Conservation (phyloP, 1,140 invertebrate species). For the Homarus americanus region DNA sequence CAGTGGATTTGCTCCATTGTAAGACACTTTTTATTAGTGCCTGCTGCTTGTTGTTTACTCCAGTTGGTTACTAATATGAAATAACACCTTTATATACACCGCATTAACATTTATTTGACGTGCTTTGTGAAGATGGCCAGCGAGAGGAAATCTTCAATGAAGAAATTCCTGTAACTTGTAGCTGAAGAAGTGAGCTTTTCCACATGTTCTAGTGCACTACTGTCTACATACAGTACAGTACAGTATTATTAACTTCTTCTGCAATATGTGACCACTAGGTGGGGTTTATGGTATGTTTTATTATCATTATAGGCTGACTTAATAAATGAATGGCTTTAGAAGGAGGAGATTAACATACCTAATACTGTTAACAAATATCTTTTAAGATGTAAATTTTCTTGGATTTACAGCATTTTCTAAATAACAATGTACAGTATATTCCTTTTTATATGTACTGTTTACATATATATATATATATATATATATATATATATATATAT, state of each 20-base stretch:
- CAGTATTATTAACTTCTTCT: neutral
- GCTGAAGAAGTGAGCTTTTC: neutral
- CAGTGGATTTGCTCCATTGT: neutral
- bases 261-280: neutral
- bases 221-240: neutral
- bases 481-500: conserved; percentile 35
- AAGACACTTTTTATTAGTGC: neutral
- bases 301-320: neutral
- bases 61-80: conserved; percentile 9
- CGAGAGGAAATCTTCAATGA: neutral
- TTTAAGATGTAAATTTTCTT: neutral
- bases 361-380: neutral
- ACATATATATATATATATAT: conserved; percentile 29
- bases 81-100: neutral
- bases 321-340: neutral
- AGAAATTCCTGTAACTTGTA: neutral
- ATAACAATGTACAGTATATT: too few relatives aligned
- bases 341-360: neutral
- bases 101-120: neutral
- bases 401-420: too few relatives aligned
- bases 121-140: neutral
- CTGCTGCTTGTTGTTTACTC: conserved; percentile 3
- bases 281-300: neutral
- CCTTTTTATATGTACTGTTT: too few relatives aligned
- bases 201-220: neutral